phyloP scores from a whole-genome alignment of 2,113 vertebrate species.

The Orientallactaga bullata region DNA sequence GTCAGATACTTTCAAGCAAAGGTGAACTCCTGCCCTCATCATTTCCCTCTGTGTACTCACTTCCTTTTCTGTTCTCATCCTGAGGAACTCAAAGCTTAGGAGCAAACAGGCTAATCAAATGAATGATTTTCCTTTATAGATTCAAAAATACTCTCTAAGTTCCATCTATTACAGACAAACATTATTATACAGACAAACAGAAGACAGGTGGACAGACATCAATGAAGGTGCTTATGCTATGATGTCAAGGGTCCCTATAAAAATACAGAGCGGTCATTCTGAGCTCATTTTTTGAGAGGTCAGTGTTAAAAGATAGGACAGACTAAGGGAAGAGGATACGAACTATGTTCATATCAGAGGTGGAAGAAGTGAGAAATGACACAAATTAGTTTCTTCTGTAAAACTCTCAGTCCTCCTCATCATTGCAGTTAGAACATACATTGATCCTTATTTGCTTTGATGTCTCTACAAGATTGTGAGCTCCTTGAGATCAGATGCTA shows the following conservation, averaged over 20 bases:
- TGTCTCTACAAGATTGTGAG: not conserved
- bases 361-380: slow-evolving; percentile 24
- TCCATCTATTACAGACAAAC: not conserved
- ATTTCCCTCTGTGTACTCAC: not conserved
- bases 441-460: slow-evolving; percentile 8
- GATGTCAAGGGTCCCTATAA: not conserved
- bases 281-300: not conserved
- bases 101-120: slow-evolving; percentile 20
- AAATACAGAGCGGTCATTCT: not conserved
- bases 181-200: not conserved
- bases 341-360: not conserved
- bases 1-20: not conserved
- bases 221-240: not conserved
- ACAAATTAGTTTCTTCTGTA: not conserved
- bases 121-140: not conserved
- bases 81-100: not conserved
- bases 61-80: slow-evolving; percentile 31
- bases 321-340: not conserved
- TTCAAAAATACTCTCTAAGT: slow-evolving; percentile 29
- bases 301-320: not conserved
- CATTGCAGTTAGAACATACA: not conserved
- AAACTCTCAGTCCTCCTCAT: not conserved
- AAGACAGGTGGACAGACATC: not conserved
- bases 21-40: not conserved
- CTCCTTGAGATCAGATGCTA: not conserved